Percentiles rank a stretch among this genome's conserved stretches.
These are phyloP conservation scores for Mustelus asterias DNA, from an alignment of 2,113 vertebrate species.

Conservation along the genomic window DNA sequence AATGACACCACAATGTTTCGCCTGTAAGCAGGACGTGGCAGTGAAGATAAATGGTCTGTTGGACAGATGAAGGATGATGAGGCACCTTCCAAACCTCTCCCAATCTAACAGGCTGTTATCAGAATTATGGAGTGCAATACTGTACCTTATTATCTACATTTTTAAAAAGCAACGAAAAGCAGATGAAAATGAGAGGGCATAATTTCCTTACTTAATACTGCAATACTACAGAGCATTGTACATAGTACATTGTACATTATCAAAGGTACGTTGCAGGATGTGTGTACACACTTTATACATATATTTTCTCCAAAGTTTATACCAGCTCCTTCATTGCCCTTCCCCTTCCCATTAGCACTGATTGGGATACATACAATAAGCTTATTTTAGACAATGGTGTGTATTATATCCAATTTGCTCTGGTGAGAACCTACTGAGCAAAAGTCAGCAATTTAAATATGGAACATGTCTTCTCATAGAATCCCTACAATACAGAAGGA, in stretches of 20 bases:
- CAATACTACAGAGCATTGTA: not conserved
- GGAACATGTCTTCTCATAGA: not conserved
- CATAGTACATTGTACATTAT: too few relatives aligned
- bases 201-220: not conserved
- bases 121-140: not conserved
- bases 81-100: not conserved
- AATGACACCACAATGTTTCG: slow-evolving; percentile 13
- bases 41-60: not conserved
- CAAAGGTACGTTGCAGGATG: not conserved
- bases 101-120: slow-evolving; percentile 17
- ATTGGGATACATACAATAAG: not conserved
- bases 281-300: not conserved
- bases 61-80: slow-evolving; percentile 18
- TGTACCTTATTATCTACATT: slow-evolving; percentile 15
- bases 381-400: not conserved
- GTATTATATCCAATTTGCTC: not conserved
- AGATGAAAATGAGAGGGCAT: not conserved
- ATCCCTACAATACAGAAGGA: too few relatives aligned
- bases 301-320: not conserved
- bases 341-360: not conserved
- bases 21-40: not conserved
- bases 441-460: not conserved
- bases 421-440: not conserved
- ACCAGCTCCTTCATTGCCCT: not conserved
- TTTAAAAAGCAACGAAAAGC: not conserved